These are phyloP conservation scores for Amblyraja radiata DNA, from an alignment of 2,797 vertebrate species.

Conservation along the genomic window DNA sequence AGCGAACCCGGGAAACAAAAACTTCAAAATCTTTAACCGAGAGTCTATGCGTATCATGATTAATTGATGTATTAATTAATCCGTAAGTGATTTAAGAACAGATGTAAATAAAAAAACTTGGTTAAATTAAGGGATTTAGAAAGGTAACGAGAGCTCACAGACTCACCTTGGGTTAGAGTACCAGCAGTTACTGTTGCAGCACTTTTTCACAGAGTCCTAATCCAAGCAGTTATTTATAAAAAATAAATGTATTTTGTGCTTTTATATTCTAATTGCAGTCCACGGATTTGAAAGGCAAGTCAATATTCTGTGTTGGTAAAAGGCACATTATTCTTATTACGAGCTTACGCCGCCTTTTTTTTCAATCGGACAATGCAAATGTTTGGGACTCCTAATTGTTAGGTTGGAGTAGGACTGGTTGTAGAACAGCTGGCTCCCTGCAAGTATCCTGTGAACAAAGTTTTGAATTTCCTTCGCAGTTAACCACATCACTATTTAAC, in stretches of 20 bases:
- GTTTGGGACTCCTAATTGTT: constrained; percentile 34
- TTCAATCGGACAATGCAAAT: constrained; percentile 31
- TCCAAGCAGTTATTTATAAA: constrained; percentile 11
- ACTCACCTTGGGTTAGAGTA: constrained; percentile 20
- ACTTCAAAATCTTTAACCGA: not conserved
- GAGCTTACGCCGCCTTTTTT: constrained; percentile 1
- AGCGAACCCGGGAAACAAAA: not conserved
- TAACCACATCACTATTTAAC: constrained; percentile 27
- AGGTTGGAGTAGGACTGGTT: constrained; percentile 17
- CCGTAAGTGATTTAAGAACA: not conserved
- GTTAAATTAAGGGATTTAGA: not conserved
- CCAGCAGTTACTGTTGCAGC: constrained; percentile 6
- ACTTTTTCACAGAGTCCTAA: constrained; percentile 12
- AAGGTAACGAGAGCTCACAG: not conserved
- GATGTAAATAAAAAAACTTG: not conserved
- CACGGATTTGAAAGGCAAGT: constrained; percentile 25
- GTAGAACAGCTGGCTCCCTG: constrained; percentile 28
- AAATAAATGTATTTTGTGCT: constrained; percentile 13
- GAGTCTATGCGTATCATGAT: not conserved
- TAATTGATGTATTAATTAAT: not conserved
- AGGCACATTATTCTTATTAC: constrained; percentile 15
- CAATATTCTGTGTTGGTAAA: constrained; percentile 24
- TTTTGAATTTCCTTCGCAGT: constrained; percentile 37
- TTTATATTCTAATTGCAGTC: constrained; percentile 35
- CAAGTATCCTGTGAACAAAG: constrained; percentile 34